Base-by-base conservation (phyloP, 2,113 vertebrate species). In the Arenaria interpres region DNA sequence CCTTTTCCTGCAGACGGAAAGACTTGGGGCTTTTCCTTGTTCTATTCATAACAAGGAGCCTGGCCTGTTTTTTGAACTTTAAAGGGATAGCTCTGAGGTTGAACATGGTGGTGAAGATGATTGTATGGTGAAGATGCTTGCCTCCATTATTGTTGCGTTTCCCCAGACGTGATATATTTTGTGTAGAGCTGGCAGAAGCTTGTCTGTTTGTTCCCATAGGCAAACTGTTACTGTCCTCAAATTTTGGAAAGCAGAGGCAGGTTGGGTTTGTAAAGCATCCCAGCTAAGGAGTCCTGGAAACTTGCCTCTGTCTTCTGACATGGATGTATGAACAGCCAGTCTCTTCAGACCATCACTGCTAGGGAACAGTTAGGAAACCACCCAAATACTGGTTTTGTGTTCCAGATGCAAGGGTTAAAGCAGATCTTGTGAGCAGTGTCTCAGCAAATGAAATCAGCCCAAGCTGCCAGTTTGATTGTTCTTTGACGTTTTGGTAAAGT, bases 1-100 rank as follows among this genome's bases (percentile, higher is more conserved):
- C 60, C 60, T 80, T 11, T 80, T 93, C 41, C 15, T 95, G 95
- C 82, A 94, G 79, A 81, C 68, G 88, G 63, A 76, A 95, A 10
- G 78, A 80, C 85, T 93, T 80, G 37, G 11, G 88, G 90, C 90
- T 94, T 95, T 96, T 90, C 54, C 90, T 93, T 86, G 19, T 83
- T 90, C 43, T 88, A 14, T 90, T 90, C 50, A 74, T 92, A 77
- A 71, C 23, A 56, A 84, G 85, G 27, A 93, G 83, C 67, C 64
- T 92, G 72, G 46, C 79, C 59, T 81, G 45, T 32, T 92, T 95
- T 87, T 75, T 59, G 51, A 53, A 25, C 48, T 92, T 48, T 81
- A 22, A 88, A 90, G 57, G 48, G 53, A 50, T 82, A 74, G 10
- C 64, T 92, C 35, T 86, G 48, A 77, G 79, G 45, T 80, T 71